Evolutionary conservation across 2,888 invertebrate species (phyloP).

Genomic region (Venusia cambrica): DNA sequence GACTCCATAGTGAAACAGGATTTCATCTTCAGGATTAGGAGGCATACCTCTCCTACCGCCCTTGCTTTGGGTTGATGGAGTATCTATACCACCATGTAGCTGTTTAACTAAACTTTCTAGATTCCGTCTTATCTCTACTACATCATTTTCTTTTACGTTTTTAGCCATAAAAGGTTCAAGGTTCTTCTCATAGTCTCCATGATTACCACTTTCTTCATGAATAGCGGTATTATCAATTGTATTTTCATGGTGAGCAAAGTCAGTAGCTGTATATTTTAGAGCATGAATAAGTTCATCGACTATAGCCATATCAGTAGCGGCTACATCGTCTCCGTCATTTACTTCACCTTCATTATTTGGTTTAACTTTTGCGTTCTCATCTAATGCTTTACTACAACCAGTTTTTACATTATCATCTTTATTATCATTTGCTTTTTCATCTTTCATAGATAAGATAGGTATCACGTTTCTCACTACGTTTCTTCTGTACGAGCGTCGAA

Average conservation of each 20-base stretch:
- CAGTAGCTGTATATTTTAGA: conserved; percentile 8
- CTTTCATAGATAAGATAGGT: too few species aligned
- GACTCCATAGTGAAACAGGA: conserved; percentile 49
- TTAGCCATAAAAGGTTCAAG: conserved; percentile 37
- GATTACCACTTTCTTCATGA: conserved; percentile 26
- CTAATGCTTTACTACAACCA: too few species aligned
- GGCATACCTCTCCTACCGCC: conserved; percentile 13
- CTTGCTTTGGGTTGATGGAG: too few species aligned
- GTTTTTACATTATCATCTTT: too few species aligned
- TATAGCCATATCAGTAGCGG: too few species aligned
- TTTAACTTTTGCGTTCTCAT: too few species aligned
- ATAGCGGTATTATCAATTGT: too few species aligned
- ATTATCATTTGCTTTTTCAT: too few species aligned
- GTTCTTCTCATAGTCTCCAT: conserved; percentile 37
- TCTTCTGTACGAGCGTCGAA: conserved; percentile 1
- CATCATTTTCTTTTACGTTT: too few species aligned
- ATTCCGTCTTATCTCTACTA: conserved; percentile 21
- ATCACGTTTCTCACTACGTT: not conserved
- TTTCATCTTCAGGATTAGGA: conserved; percentile 32
- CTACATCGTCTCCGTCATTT: not conserved
- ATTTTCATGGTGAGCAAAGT: conserved; percentile 41
- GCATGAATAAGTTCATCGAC: conserved; percentile 1
- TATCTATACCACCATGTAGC: conserved; percentile 5
- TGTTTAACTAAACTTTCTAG: conserved; percentile 15
- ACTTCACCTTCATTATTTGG: not conserved